These are phyloP conservation scores for Channa argus DNA, from an alignment of 2,113 vertebrate genomes.

Conservation along the genomic window DNA sequence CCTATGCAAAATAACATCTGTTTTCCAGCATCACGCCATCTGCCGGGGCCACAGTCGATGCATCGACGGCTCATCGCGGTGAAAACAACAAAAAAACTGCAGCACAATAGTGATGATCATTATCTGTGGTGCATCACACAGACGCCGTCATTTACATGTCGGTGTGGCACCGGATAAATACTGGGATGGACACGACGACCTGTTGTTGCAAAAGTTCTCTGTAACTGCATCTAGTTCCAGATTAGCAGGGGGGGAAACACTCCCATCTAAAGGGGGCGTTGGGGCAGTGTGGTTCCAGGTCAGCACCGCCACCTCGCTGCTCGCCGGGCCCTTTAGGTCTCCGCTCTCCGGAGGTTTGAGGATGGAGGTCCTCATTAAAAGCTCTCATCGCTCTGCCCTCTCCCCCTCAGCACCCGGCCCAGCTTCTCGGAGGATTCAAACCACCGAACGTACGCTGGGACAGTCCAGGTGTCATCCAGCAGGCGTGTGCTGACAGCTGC, in stretches of 20 bases:
- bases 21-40: conserved; percentile 82
- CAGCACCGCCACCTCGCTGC: conserved; percentile 52
- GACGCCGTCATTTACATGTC: conserved; percentile 2
- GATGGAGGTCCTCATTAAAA: conserved; percentile 81
- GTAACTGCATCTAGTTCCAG: not conserved
- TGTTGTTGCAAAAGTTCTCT: not conserved
- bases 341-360: conserved; percentile 56
- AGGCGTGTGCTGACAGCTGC: conserved; percentile 44
- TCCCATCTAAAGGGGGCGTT: conserved; percentile 17
- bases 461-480: conserved; percentile 58
- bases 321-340: conserved; percentile 57
- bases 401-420: conserved; percentile 29
- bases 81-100: conserved; percentile 13
- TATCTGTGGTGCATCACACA: not conserved
- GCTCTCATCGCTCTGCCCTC: conserved; percentile 43
- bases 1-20: conserved; percentile 85
- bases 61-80: conserved; percentile 57
- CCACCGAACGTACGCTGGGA: conserved; percentile 41
- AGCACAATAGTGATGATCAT: conserved; percentile 17
- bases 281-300: conserved; percentile 57
- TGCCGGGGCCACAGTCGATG: conserved; percentile 72
- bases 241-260: conserved; percentile 13
- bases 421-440: conserved; percentile 35
- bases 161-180: no score
- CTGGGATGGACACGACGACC: not conserved